A percentile compares a stretch with the other conserved stretches of the same genome.
Evolutionary conservation across 2,113 vertebrate genomes (phyloP).

Genomic region (Cathartes aura): DNA sequence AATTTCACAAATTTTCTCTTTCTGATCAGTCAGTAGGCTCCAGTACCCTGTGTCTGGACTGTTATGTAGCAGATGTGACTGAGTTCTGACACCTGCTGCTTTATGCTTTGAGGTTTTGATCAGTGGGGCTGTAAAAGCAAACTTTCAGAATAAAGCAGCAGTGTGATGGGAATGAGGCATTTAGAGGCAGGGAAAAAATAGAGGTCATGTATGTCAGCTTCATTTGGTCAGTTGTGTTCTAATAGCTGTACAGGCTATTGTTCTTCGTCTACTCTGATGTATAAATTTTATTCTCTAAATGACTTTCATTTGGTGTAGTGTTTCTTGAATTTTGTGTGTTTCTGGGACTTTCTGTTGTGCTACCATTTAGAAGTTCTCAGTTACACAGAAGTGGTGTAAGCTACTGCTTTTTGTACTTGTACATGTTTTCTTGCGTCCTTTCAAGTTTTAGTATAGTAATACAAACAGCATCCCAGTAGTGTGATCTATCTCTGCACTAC

Average conservation of each 20-base stretch:
- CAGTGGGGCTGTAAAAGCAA: not conserved
- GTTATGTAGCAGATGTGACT: not conserved
- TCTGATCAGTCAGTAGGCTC: not conserved
- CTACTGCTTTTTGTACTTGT: not conserved
- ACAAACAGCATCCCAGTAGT: not conserved
- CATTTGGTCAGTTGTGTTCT: not conserved
- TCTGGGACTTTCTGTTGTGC: not conserved
- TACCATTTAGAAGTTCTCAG: not conserved
- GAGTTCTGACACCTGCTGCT: not conserved
- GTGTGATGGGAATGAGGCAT: not conserved
- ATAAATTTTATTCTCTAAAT: not conserved
- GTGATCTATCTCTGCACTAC: not conserved
- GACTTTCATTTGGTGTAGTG: not conserved
- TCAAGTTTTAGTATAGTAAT: not conserved
- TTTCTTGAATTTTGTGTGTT: not conserved
- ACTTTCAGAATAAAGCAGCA: not conserved
- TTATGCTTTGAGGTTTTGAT: not conserved
- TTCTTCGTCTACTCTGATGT: not conserved
- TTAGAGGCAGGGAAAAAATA: not conserved
- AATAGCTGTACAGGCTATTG: not conserved
- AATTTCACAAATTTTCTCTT: not conserved
- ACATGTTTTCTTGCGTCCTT: not conserved
- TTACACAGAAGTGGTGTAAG: not conserved
- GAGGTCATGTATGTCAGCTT: not conserved
- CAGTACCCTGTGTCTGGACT: not conserved